These are phyloP conservation scores for Choloepus didactylus DNA, from an alignment of 2,797 vertebrate genomes.

Conservation along the genomic window DNA sequence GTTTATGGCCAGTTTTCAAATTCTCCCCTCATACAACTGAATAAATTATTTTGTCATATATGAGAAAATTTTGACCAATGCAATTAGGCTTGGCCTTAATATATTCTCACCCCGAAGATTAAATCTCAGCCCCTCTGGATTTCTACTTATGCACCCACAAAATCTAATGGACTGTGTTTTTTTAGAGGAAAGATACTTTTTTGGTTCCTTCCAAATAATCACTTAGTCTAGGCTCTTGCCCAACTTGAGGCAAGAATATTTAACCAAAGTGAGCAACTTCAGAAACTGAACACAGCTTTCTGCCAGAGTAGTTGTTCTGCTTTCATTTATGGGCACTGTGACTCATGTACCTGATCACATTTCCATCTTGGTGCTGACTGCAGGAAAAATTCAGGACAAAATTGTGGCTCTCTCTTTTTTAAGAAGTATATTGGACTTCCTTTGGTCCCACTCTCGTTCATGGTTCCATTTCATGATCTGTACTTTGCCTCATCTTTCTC, in stretches of 20 bases:
- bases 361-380: background rate
- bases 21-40: background rate
- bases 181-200: conserved; percentile 15
- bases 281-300: background rate
- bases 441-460: rapidly evolving
- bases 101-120: background rate
- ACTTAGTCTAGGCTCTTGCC: conserved; percentile 51
- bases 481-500: background rate
- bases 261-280: conserved; percentile 10
- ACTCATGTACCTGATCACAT: conserved; percentile 48
- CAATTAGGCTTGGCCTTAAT: background rate
- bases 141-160: background rate
- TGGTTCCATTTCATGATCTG: background rate
- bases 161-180: background rate
- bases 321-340: background rate
- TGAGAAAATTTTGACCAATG: background rate
- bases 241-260: background rate
- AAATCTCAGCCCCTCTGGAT: background rate
- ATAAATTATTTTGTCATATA: background rate
- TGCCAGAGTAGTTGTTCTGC: conserved; percentile 36
- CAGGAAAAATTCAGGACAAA: conserved; percentile 21
- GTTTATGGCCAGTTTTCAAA: background rate
- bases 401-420: background rate
- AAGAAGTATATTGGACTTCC: background rate
- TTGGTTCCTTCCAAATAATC: conserved; percentile 59